These are phyloP conservation scores for Clupea harengus DNA, from an alignment of 2,113 vertebrate genomes.

Conservation along the genomic window DNA sequence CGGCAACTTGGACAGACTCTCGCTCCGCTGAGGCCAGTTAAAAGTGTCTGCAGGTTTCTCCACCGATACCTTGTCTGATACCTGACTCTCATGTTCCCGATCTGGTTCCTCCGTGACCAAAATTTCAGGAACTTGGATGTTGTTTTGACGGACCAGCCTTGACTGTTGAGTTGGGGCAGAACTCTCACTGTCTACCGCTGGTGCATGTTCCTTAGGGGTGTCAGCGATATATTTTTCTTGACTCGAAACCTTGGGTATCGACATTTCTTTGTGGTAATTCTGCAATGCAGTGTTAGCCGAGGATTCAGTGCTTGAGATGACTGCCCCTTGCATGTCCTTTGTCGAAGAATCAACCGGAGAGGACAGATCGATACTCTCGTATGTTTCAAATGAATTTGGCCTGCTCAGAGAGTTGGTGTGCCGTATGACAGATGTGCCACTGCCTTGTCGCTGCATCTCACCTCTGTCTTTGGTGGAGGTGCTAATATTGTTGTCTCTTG, in stretches of 20 bases:
- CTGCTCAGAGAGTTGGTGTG: conserved; percentile 95
- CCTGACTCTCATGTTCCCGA: conserved; percentile 79
- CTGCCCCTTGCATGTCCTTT: conserved; percentile 65
- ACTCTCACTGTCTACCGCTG: conserved; percentile 59
- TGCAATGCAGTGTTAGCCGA: conserved; percentile 50
- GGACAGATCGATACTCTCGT: conserved; percentile 77
- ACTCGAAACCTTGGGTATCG: conserved; percentile 51
- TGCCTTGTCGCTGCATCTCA: conserved; percentile 85
- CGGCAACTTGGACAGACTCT: conserved; percentile 90
- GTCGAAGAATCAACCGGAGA: conserved; percentile 77
- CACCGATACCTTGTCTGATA: conserved; percentile 54
- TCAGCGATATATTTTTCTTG: conserved; percentile 66
- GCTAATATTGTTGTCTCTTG: conserved; percentile 74
- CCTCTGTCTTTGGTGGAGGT: conserved; percentile 69
- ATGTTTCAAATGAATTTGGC: conserved; percentile 88
- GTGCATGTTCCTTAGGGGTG: conserved; percentile 57
- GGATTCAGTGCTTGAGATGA: conserved; percentile 65
- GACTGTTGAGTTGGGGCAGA: conserved; percentile 71
- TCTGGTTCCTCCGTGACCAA: conserved; percentile 97
- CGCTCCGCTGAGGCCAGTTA: conserved; percentile 95
- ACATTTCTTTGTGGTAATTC: conserved; percentile 63
- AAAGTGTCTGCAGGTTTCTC: conserved; percentile 86
- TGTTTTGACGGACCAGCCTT: conserved; percentile 90
- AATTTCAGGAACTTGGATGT: conserved; percentile 98
- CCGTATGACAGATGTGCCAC: conserved; percentile 94